Evolutionary conservation across 2,888 invertebrate species (phyloP).

Genomic region (Drosophila leonis): DNA sequence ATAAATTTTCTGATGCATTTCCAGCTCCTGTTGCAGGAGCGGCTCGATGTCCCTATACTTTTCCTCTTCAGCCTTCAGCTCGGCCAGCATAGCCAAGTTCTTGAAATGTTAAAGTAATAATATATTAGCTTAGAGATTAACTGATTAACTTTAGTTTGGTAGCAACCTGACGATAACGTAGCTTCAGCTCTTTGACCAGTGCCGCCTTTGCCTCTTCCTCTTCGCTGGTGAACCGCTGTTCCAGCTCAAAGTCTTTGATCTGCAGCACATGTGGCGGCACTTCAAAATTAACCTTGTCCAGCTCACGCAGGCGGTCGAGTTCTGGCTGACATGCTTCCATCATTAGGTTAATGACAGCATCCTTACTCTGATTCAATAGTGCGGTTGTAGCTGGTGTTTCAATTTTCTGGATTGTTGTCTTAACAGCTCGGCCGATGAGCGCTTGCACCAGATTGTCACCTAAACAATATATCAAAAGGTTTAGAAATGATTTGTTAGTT

Average conservation of each 20-base stretch:
- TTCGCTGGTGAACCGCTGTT: conserved; percentile 54
- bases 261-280: conserved; percentile 81
- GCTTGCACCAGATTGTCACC: conserved; percentile 65
- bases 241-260: conserved; percentile 69
- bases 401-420: conserved; percentile 52
- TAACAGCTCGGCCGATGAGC: conserved; percentile 54
- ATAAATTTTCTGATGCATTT: conserved; percentile 46
- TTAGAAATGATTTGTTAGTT: neutral
- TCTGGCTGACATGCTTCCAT: conserved; percentile 52
- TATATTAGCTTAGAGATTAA: neutral
- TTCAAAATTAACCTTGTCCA: conserved; percentile 73
- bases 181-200: conserved; percentile 63
- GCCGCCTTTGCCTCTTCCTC: conserved; percentile 65
- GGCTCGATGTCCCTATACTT: conserved; percentile 46
- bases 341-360: conserved; percentile 63
- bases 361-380: conserved; percentile 50
- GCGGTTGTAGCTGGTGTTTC: conserved; percentile 59
- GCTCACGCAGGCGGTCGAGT: conserved; percentile 51
- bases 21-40: conserved; percentile 40
- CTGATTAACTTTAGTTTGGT: neutral
- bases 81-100: conserved; percentile 66
- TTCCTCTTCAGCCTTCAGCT: conserved; percentile 53
- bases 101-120: conserved; percentile 15
- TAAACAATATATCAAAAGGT: conserved; percentile 10
- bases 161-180: conserved; percentile 72